Base-by-base conservation (phyloP, 2,888 invertebrate species). In the Lasius fuliginosus region DNA sequence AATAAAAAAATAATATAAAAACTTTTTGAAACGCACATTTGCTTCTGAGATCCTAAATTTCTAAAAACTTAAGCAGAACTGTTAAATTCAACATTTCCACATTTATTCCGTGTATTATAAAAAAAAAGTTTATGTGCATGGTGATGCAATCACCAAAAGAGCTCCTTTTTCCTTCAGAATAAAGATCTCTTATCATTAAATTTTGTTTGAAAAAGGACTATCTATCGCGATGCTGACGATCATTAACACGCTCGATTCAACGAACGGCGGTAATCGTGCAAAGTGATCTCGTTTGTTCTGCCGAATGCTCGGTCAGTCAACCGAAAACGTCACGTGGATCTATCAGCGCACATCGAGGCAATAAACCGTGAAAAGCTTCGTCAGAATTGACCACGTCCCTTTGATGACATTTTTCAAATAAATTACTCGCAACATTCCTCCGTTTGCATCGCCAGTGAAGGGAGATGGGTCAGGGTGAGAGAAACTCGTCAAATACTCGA, bases 301-400 rank as follows among this genome's bases (percentile, higher is more conserved):
- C 33, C 46, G 58, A 77, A 83, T 49, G 46, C 65, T 46, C 18
- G 76, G 76, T 49, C 53, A 67, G 62, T 79, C 79, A 77, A 67
- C 77, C 42, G 46, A 23, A 67, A 81, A 82, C 60, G 75, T 67
- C 53, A 53, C 36, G 12, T 18, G 82, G 36, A 74, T 56, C 49
- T 67, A 67, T 84, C 71, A 46, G 58, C 33, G 60, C 42, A 75
- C 36, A n/a, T 42, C 33, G 58, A 67, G 36, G 73, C 77, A 77
- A 87, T 76, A 82, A 86, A 79, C 84, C 71, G 65, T 85, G 75
- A 84, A 84, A 84, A 85, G 46, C 79, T 74, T 81, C 75, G 81
- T 84, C 81, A 68, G 84, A 64, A 79, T 84, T 79, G 68, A 84
- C 73, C 84, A 69, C 64, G 49, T 60, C 40, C n/a, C 65, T 77